Percentiles rank a stretch among this genome's conserved stretches.
phyloP scores from a whole-genome alignment of 2,888 invertebrate species.

The Noctua janthe region DNA sequence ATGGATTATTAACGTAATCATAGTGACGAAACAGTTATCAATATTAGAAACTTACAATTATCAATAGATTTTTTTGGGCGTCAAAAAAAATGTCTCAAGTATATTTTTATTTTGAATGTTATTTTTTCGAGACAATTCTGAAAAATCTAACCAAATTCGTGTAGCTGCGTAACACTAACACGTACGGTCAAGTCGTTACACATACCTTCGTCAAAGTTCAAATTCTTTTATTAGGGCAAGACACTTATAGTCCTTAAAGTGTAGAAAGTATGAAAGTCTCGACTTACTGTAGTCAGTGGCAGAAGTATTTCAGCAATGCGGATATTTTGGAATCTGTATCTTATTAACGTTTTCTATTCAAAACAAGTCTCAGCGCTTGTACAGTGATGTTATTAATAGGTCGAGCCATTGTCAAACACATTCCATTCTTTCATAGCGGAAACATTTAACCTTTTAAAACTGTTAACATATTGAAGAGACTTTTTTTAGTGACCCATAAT shows the following conservation, averaged over 20 bases:
- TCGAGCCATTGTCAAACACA: neutral
- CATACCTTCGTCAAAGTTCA: neutral
- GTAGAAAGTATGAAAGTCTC: neutral
- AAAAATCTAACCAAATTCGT: neutral
- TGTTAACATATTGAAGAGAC: no score
- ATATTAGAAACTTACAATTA: neutral
- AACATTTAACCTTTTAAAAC: neutral
- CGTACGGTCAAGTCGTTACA: neutral
- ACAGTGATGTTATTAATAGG: neutral
- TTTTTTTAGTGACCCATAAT: neutral
- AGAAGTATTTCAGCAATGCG: neutral
- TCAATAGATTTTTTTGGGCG: neutral
- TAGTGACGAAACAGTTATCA: slow-evolving; percentile 1
- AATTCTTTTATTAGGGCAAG: neutral
- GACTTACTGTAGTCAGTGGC: neutral
- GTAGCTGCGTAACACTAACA: neutral
- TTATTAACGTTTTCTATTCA: neutral
- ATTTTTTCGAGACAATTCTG: neutral
- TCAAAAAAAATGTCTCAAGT: slow-evolving; percentile 3
- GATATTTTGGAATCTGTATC: neutral
- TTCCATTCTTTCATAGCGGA: neutral
- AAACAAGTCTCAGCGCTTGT: neutral
- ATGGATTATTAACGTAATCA: neutral
- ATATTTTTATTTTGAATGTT: neutral
- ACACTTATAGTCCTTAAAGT: neutral